Conservation (phyloP, 2,113 vertebrate genomes). For the Chaenogobius annularis region DNA sequence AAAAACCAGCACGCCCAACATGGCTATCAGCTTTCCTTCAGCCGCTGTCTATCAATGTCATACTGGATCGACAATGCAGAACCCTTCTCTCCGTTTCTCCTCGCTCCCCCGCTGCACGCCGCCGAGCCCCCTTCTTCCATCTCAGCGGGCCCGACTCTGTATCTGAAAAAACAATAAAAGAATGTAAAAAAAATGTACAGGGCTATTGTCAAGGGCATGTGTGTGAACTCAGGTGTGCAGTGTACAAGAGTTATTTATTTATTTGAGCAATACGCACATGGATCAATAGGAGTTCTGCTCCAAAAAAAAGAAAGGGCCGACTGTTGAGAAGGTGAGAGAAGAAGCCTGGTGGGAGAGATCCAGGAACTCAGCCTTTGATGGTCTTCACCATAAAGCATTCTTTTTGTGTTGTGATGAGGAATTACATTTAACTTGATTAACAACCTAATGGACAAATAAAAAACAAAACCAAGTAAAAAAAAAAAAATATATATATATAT, state of each 20-base stretch:
- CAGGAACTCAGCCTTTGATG: neutral
- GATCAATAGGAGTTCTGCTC: slow-evolving; percentile 76
- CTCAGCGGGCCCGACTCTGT: slow-evolving; percentile 30
- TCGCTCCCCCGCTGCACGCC: slow-evolving; percentile 67
- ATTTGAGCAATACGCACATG: slow-evolving; percentile 61
- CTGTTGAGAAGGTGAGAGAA: slow-evolving; percentile 61
- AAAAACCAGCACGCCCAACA: slow-evolving; percentile 79
- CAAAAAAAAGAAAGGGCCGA: slow-evolving; percentile 45
- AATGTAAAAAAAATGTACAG: slow-evolving; percentile 5
- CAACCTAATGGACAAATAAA: too few relatives aligned
- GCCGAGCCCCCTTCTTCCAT: slow-evolving; percentile 49
- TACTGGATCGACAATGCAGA: slow-evolving; percentile 84
- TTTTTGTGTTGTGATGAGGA: neutral
- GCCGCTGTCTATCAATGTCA: slow-evolving; percentile 84
- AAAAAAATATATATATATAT: too few relatives aligned
- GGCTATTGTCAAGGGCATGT: slow-evolving; percentile 73
- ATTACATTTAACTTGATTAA: too few relatives aligned
- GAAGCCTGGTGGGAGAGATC: slow-evolving; percentile 42
- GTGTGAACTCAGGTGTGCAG: slow-evolving; percentile 67
- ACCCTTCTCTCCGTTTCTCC: slow-evolving; percentile 64
- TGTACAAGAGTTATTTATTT: slow-evolving; percentile 73
- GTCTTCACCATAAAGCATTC: too few relatives aligned
- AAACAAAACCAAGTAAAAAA: too few relatives aligned
- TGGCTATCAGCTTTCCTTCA: slow-evolving; percentile 82
- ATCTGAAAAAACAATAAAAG: slow-evolving; percentile 16